Base-by-base conservation (phyloP, 2,888 invertebrate species). In the Galerucella calmariensis region DNA sequence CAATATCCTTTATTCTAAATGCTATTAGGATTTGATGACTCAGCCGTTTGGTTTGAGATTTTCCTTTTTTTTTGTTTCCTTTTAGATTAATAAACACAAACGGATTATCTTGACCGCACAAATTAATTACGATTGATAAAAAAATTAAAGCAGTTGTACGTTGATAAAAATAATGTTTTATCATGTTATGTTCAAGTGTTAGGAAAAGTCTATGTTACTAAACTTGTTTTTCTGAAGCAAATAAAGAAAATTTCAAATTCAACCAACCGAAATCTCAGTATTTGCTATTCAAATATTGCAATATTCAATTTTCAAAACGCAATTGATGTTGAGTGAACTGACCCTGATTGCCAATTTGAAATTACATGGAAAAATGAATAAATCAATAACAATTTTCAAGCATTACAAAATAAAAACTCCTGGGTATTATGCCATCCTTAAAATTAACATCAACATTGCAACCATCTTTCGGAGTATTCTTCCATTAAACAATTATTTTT, bases 111-210 rank as follows among this genome's bases (percentile, higher is more conserved):
- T 9, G 20, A 56, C 56, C n/a, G 9, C 20, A 20, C 16, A 56
- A 56, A 56, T 56, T 56, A 56, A 56, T 56, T 9, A 56, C 56
- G 8, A 16, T 56, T 16, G 56, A 56, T 56, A 56, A 56, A 56
- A 53, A 53, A 48, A 48, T 48, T 48, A 48, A 56, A 56, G 10
- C 11, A 56, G 56, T 11, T 56, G 16, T 56, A 56, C 16, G 6
- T 56, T 56, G 56, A 56, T 56, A 56, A 56, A 20, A 16, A 51
- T 51, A n/a, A n/a, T 51, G 14, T n/a, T 51, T 51, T 9, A 56
- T 20, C 56, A 20, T 3, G 16, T 56, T 56, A 3, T 5, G 48
- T 14, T 14, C 5, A 48, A 48, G 14, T 48, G 14, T 14, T 48
- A 48, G 14, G 5, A 48, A 48, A 48, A 48, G 14, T 48, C 4